Conservation (phyloP, 2,797 vertebrate species). For the Notolabrus celidotus region DNA sequence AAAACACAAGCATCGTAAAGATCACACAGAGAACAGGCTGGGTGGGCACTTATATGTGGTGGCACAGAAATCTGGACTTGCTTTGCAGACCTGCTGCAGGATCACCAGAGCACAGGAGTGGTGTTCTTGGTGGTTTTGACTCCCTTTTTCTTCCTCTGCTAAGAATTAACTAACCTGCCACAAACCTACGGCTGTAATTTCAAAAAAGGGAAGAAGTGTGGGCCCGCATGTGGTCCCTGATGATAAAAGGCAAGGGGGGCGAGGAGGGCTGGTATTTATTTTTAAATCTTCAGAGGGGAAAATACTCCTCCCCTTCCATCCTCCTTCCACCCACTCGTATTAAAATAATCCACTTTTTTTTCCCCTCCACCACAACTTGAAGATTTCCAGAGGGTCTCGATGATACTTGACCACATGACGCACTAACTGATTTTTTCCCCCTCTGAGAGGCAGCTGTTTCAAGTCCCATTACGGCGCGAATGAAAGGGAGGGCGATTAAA, state of each 20-base stretch:
- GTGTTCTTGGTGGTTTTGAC: constrained; percentile 12
- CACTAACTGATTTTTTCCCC: constrained; percentile 26
- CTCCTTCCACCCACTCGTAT: constrained; percentile 59
- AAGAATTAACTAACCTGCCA: constrained; percentile 54
- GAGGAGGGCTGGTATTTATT: constrained; percentile 54
- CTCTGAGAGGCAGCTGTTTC: constrained; percentile 71
- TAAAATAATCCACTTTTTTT: constrained; percentile 70
- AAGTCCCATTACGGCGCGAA: constrained; percentile 60
- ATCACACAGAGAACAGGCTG: constrained; percentile 14
- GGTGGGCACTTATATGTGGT: not conserved
- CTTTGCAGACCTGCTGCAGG: not conserved
- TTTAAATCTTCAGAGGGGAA: constrained; percentile 67
- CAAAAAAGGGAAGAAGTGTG: constrained; percentile 28
- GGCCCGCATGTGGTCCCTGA: constrained; percentile 53
- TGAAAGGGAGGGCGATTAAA: constrained; percentile 67
- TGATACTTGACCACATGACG: constrained; percentile 73
- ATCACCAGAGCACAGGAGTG: not conserved
- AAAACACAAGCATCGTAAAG: too few relatives aligned
- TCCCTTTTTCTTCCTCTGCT: constrained; percentile 17
- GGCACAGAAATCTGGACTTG: not conserved
- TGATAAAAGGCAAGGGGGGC: constrained; percentile 58
- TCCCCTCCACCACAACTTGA: constrained; percentile 55
- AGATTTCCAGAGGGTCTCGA: constrained; percentile 68
- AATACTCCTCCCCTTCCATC: constrained; percentile 16
- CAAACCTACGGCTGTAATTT: constrained; percentile 59